Conservation (phyloP, 1,140 invertebrate genomes). For the Eubasilissa regina region DNA sequence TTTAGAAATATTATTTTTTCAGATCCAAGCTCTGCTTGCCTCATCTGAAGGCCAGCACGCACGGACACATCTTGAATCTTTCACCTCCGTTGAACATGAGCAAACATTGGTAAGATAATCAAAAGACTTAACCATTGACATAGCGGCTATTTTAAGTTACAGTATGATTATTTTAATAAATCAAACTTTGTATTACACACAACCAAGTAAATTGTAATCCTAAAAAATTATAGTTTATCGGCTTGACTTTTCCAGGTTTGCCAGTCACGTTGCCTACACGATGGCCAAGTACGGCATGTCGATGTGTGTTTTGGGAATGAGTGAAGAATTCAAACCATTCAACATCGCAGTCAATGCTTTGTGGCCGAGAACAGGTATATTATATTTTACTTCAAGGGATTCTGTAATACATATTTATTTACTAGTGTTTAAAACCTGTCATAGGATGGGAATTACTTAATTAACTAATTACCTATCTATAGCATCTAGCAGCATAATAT, state of each 20-base stretch:
- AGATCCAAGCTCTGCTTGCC: conserved; percentile 96
- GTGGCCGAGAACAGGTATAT: conserved; percentile 93
- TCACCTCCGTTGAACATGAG: conserved; percentile 51
- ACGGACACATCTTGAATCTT: conserved; percentile 88
- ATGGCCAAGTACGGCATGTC: conserved; percentile 22
- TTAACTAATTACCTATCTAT: neutral
- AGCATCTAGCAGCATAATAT: no score
- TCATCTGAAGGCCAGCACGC: conserved; percentile 88
- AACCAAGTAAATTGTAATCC: neutral
- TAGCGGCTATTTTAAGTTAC: no score
- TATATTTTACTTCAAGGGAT: neutral
- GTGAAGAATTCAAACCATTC: conserved; percentile 6
- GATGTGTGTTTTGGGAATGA: conserved; percentile 17
- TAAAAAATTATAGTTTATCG: neutral
- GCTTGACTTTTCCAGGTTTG: conserved; percentile 1
- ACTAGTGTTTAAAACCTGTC: neutral
- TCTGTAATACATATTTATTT: no score
- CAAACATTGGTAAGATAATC: conserved; percentile 45
- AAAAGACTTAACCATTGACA: neutral
- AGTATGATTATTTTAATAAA: conserved; percentile 6
- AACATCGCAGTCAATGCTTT: conserved; percentile 85
- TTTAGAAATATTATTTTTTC: conserved; percentile 61
- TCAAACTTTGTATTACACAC: neutral
- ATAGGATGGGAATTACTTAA: neutral
- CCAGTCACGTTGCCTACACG: conserved; percentile 11